Base-by-base conservation (phyloP, 2,797 vertebrate species). In the Leucoraja ocellata region DNA sequence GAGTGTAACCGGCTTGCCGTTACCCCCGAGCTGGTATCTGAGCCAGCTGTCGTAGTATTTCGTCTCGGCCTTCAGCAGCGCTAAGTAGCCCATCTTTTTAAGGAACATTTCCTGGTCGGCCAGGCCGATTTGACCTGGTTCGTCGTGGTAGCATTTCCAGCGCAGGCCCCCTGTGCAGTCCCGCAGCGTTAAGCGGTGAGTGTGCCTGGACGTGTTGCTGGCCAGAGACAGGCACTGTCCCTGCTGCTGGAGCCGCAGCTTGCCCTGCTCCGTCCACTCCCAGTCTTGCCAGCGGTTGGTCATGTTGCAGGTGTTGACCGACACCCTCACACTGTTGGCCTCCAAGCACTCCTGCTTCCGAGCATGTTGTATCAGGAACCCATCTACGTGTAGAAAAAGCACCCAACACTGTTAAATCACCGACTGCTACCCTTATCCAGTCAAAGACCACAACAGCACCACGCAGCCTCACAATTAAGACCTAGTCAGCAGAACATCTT, bases 31-130 rank as follows among this genome's bases (percentile, higher is more conserved):
- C 2, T 97, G 95, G 77, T 97, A 96, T 94, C 95, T 97, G 94
- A 95, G 97, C 98, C 98, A 98, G 61, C 95, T 96, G 18, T 97
- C 96, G 46, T 97, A 97, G 81, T 97, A 96, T 93, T 95, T 96
- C 91, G 93, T 96, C 78, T 95, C 96, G 93, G 93, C 94, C 94
- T 95, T 96, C 93, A 97, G 95, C 94, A 97, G 96, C 54, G 95
- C 96, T 10, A 94, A 95, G n/a, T 46, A 8, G 13, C 97, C 97
- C 95, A 96, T 96, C 94, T 98, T 98, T 92, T 95, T 96, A 93
- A 98, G 96, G 95, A 97, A 98, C 93, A 98, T 93, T 1, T 95
- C 95, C 10, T 94, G 95, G 90, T 96, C 96, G 93, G 95, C 95
- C 94, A 98, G 95, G 93, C 97, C 97, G 10, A 98, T 95, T 81